These are phyloP conservation scores for Eucidaris tribuloides DNA, from an alignment of 35 echinoderm and acorn worm genomes.

Conservation along the genomic window DNA sequence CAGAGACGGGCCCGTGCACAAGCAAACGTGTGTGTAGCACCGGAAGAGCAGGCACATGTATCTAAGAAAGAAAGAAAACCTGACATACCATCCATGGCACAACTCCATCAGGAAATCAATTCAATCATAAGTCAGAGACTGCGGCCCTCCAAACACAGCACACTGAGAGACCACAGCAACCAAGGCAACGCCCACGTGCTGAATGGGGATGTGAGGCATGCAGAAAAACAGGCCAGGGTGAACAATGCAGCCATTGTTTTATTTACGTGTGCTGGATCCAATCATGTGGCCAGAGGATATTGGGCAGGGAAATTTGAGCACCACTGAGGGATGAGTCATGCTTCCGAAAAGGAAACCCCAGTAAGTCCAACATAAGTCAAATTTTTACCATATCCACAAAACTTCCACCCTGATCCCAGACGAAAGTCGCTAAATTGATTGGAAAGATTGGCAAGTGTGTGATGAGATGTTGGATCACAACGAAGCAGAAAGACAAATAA, in stretches of 20 bases:
- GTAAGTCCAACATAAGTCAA: background rate
- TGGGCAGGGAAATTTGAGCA: constrained; percentile 37
- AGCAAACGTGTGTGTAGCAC: background rate
- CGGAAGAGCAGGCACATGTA: too few relatives aligned
- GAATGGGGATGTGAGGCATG: constrained; percentile 31
- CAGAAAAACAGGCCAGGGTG: background rate
- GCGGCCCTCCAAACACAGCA: background rate
- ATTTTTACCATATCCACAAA: background rate
- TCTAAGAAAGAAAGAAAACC: too few relatives aligned
- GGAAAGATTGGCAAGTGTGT: constrained; percentile 30
- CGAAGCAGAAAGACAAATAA: background rate
- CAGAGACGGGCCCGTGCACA: background rate
- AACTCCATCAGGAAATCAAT: background rate
- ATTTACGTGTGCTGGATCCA: constrained; percentile 40
- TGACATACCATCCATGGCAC: background rate
- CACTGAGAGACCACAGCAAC: background rate
- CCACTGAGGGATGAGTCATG: constrained; percentile 28
- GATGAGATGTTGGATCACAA: constrained; percentile 20
- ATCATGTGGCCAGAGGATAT: constrained; percentile 54
- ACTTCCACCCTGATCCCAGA: background rate
- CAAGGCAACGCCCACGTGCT: background rate
- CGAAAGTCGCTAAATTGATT: constrained; percentile 9
- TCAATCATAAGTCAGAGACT: background rate
- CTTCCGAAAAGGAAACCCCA: background rate
- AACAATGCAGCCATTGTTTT: constrained; percentile 50